These are phyloP conservation scores for Adoxophyes honmai DNA, from an alignment of 1,140 invertebrate genomes.

Conservation along the genomic window DNA sequence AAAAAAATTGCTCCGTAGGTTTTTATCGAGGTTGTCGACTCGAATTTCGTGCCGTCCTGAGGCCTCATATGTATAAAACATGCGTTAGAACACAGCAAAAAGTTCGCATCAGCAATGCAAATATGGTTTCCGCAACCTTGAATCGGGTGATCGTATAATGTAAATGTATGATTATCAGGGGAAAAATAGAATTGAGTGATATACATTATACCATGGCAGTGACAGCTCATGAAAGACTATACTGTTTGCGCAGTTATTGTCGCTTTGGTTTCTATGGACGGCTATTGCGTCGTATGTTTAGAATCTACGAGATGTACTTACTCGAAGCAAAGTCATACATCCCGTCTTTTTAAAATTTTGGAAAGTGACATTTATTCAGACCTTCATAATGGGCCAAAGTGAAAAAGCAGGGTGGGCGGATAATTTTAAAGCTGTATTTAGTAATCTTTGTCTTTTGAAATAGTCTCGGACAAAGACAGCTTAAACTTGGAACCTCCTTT, in stretches of 20 bases:
- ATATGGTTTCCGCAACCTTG: constrained; percentile 65
- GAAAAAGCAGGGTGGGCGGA: too few species aligned
- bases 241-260: background rate
- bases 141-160: constrained; percentile 47
- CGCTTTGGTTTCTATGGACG: background rate
- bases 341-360: too few species aligned
- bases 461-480: too few species aligned
- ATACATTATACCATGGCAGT: constrained; percentile 17
- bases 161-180: constrained; percentile 16
- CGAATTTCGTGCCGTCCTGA: constrained; percentile 28
- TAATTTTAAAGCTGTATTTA: too few species aligned
- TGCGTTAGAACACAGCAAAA: constrained; percentile 50
- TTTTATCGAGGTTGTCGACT: constrained; percentile 55
- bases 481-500: too few species aligned
- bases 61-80: constrained; percentile 61
- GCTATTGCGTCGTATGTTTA: background rate
- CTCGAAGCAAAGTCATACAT: too few species aligned
- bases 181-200: constrained; percentile 2
- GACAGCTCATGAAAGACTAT: constrained; percentile 25
- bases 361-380: too few species aligned
- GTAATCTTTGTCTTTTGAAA: too few species aligned
- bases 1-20: constrained; percentile 6
- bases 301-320: constrained; percentile 1
- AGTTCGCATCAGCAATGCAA: constrained; percentile 57
- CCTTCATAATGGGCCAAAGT: too few species aligned